phyloP scores from a whole-genome alignment of 1,140 invertebrate genomes.

The Orussus abietinus region DNA sequence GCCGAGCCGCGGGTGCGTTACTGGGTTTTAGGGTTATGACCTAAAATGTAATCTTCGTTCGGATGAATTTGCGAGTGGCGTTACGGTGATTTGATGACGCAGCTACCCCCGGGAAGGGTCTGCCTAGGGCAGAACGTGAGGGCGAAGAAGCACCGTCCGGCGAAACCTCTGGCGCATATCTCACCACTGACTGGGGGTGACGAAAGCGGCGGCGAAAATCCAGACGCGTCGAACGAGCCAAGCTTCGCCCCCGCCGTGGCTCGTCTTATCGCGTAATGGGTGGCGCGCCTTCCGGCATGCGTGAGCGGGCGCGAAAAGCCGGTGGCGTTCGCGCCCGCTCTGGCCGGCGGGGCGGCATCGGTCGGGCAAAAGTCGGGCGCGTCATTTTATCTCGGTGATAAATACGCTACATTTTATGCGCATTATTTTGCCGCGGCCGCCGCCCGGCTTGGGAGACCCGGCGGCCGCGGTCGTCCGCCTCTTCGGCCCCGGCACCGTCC shows the following conservation, averaged over 20 bases:
- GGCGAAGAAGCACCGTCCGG: too few relatives aligned
- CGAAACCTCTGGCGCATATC: too few relatives aligned
- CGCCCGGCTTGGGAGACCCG: constrained; percentile 8
- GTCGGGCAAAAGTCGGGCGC: constrained; percentile 46
- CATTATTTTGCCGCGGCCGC: constrained; percentile 43
- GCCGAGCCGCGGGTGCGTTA: constrained; percentile 13
- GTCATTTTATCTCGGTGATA: constrained; percentile 54
- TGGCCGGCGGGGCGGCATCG: too few relatives aligned
- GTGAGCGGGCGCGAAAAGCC: too few relatives aligned
- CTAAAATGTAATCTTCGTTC: constrained; percentile 32
- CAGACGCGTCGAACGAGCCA: too few relatives aligned
- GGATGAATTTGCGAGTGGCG: constrained; percentile 31
- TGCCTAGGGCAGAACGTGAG: neutral
- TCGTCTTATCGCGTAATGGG: too few relatives aligned
- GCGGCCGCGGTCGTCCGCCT: constrained; percentile 19
- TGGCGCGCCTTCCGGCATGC: too few relatives aligned
- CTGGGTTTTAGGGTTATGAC: constrained; percentile 32
- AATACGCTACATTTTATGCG: constrained; percentile 54
- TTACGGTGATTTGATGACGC: constrained; percentile 33
- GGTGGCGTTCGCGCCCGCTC: too few relatives aligned
- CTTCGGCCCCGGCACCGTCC: constrained; percentile 24
- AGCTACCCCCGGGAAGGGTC: too few relatives aligned
- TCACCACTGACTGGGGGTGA: too few relatives aligned
- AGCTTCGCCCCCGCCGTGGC: too few relatives aligned
- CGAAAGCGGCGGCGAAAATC: too few relatives aligned